Evolutionary conservation across 2,888 invertebrate genomes (phyloP), one percentile per base, ranked within the genome.

Genomic region (Molorchus minor): DNA sequence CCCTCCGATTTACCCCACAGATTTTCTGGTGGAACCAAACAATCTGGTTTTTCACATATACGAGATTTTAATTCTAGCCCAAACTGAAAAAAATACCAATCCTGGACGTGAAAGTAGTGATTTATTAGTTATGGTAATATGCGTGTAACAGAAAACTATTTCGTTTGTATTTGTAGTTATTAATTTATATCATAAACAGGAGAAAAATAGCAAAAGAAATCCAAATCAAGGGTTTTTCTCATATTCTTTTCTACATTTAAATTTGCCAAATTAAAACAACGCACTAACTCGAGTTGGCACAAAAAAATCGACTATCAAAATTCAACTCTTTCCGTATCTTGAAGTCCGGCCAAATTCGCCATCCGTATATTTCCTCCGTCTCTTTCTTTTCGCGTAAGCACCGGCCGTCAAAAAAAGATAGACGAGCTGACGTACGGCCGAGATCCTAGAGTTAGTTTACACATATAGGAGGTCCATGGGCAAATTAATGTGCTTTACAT

Each of bases 401-500:
- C n/a, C 45, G 33, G 33, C 41, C n/a, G 38, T 8, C 10, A 29
- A 40, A 51, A 43, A 56, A 58, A 35, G 58, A 56, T 30, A 47
- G 46, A 56, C 21, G 20, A 21, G 29, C 36, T 46, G 51, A 61
- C 55, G 60, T 58, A 54, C 43, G 56, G 49, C 43, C 55, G 53
- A 55, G 63, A n/a, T n/a, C 58, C 65, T 67, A 70, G 67, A 67
- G 61, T 60, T 64, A 71, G 71, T 75, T 75, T 75, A 75, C 75
- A 76, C 69, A 70, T 73, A 75, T 68, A 76, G 79, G 79, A 78
- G 80, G 79, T 79, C 79, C 79, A 75, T 72, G 75, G 76, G 77
- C 78, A 80, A 80, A 80, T 80, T 80, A 80, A 80, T 80, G 80
- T 78, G 80, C 79, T 79, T 80, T 79, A 80, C 77, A 80, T 80